These are phyloP conservation scores for Tadarida brasiliensis DNA, from an alignment of 2,797 vertebrate species.

Conservation along the genomic window DNA sequence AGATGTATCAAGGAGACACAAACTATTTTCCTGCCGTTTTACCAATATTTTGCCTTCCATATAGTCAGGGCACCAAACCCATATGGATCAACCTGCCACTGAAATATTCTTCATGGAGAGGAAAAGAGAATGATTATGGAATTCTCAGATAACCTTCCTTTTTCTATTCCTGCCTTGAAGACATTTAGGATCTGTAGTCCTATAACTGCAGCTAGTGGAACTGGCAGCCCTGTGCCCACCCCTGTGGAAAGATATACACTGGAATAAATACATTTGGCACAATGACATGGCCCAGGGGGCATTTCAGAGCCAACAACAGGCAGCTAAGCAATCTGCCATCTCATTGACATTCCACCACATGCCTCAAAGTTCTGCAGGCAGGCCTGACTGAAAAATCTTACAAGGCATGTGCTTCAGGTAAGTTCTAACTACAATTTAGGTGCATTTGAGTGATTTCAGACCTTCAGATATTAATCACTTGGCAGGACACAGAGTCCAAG, in stretches of 20 bases:
- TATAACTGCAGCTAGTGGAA: neutral
- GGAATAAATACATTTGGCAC: slow-evolving; percentile 62
- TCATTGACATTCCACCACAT: slow-evolving; percentile 46
- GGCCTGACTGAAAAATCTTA: slow-evolving; percentile 1
- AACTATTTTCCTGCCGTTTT: slow-evolving; percentile 48
- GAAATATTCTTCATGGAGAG: neutral
- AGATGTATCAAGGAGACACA: neutral
- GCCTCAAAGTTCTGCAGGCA: slow-evolving; percentile 56
- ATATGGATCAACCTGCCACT: neutral
- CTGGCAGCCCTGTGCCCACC: neutral
- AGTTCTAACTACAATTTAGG: slow-evolving; percentile 55
- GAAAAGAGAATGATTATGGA: neutral
- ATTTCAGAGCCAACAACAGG: slow-evolving; percentile 54
- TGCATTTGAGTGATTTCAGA: slow-evolving; percentile 63
- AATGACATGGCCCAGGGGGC: slow-evolving; percentile 21
- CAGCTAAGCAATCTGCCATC: slow-evolving; percentile 30
- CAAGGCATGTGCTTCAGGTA: slow-evolving; percentile 56
- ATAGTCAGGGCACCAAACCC: neutral
- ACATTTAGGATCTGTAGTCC: slow-evolving; percentile 37
- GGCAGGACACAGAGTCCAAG: slow-evolving; percentile 60
- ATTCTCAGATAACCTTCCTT: slow-evolving; percentile 61
- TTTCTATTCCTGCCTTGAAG: slow-evolving; percentile 39
- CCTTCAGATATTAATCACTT: slow-evolving; percentile 65
- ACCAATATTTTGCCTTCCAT: slow-evolving; percentile 8
- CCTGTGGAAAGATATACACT: slow-evolving; percentile 5